Conservation (phyloP, 2,888 invertebrate genomes). For the Dasysyrphus albostriatus region DNA sequence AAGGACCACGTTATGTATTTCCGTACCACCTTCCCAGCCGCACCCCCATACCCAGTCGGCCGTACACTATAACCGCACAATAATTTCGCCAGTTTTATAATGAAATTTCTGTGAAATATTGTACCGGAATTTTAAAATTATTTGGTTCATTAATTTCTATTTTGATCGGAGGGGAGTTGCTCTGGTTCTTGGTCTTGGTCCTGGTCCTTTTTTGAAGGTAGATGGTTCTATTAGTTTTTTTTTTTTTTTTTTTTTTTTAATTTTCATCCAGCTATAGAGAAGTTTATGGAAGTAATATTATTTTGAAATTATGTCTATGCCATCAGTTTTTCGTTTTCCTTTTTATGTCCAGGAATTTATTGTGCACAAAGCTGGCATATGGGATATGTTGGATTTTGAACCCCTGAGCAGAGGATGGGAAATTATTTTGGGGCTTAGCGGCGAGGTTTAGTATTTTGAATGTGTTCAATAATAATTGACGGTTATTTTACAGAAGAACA, state of each 20-base stretch:
- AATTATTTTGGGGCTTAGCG: constrained; percentile 20
- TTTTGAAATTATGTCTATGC: constrained; percentile 64
- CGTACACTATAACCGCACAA: constrained; percentile 71
- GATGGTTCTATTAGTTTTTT: constrained; percentile 24
- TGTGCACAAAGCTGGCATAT: constrained; percentile 35
- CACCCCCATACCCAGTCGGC: constrained; percentile 16
- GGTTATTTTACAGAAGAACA: constrained; percentile 42
- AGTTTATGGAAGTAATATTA: constrained; percentile 40
- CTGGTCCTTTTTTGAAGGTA: constrained; percentile 32
- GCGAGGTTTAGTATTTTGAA: constrained; percentile 28
- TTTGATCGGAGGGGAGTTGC: constrained; percentile 60
- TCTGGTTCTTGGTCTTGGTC: constrained; percentile 16
- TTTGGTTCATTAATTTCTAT: constrained; percentile 77
- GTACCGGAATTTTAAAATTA: constrained; percentile 78
- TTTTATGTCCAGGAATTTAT: constrained; percentile 40
- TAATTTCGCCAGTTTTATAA: constrained; percentile 77
- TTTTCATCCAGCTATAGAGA: neutral
- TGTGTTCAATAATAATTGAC: constrained; percentile 47
- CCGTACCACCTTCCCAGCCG: neutral
- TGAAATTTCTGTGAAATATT: constrained; percentile 78
- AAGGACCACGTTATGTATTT: constrained; percentile 20
- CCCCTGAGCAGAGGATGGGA: neutral
- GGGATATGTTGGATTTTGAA: constrained; percentile 15
- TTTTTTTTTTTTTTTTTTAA: constrained; percentile 21
- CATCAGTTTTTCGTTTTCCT: constrained; percentile 53